Conservation (phyloP, 2,797 vertebrate genomes). For the Decapterus maruadsi region DNA sequence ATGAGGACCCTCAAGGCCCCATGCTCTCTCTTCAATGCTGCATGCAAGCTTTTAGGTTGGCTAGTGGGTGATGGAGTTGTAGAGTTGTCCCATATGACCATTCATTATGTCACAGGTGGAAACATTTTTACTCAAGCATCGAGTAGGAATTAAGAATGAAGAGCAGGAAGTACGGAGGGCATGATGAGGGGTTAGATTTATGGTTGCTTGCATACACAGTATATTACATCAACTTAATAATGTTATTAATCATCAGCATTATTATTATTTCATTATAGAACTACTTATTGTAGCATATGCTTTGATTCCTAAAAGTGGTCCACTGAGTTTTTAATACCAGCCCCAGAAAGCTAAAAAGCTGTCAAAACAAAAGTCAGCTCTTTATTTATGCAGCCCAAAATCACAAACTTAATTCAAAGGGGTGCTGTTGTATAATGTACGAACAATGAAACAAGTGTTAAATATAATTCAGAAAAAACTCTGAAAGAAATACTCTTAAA, state of each 20-base stretch:
- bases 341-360: neutral
- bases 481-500: no score
- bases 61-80: slow-evolving; percentile 13
- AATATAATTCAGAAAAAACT: neutral
- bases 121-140: slow-evolving; percentile 2
- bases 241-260: neutral
- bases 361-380: slow-evolving; percentile 1
- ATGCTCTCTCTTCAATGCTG: slow-evolving; percentile 37
- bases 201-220: neutral
- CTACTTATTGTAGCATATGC: neutral
- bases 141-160: slow-evolving; percentile 4
- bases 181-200: neutral
- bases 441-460: neutral
- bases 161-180: neutral
- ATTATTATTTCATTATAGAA: neutral
- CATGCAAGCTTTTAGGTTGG: slow-evolving; percentile 36
- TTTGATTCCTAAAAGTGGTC: neutral
- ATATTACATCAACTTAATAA: no score
- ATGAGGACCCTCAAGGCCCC: slow-evolving; percentile 57
- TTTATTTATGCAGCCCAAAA: neutral
- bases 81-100: slow-evolving; percentile 28
- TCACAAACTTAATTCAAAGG: neutral
- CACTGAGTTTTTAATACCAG: neutral
- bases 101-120: slow-evolving; percentile 30
- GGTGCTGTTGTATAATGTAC: neutral